These are phyloP conservation scores for Regulus satrapa DNA, from an alignment of 2,113 vertebrate species.

Conservation along the genomic window DNA sequence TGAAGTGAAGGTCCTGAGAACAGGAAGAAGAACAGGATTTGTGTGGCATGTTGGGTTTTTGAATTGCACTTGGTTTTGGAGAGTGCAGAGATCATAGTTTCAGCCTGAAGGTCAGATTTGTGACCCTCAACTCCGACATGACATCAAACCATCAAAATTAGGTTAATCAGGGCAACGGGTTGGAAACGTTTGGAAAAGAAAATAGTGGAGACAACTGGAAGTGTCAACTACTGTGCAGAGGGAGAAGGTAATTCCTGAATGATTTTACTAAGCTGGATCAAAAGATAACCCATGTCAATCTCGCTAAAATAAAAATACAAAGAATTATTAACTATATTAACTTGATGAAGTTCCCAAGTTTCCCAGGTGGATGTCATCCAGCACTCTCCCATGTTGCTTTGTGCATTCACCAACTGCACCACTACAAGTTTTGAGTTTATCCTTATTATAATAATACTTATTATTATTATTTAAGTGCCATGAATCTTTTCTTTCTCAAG, in stretches of 20 bases:
- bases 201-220: not conserved
- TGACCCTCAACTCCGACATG: not conserved
- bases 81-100: not conserved
- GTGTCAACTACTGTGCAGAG: not conserved
- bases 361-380: not conserved
- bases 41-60: not conserved
- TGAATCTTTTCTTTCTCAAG: not conserved
- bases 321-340: not conserved
- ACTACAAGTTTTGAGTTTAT: not conserved
- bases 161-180: not conserved
- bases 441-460: rapidly evolving
- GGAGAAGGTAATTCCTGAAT: not conserved
- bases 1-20: not conserved
- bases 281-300: not conserved
- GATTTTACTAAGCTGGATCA: not conserved
- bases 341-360: not conserved
- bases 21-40: not conserved
- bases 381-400: not conserved
- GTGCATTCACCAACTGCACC: not conserved
- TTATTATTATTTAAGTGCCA: not conserved
- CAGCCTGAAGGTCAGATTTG: not conserved
- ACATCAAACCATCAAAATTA: not conserved
- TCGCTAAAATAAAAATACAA: not conserved
- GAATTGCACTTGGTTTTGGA: not conserved
- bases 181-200: not conserved